A percentile compares a stretch with the other conserved stretches of the same genome.
phyloP scores from a whole-genome alignment of 2,113 vertebrate genomes.

The Himantopus leucocephalus region DNA sequence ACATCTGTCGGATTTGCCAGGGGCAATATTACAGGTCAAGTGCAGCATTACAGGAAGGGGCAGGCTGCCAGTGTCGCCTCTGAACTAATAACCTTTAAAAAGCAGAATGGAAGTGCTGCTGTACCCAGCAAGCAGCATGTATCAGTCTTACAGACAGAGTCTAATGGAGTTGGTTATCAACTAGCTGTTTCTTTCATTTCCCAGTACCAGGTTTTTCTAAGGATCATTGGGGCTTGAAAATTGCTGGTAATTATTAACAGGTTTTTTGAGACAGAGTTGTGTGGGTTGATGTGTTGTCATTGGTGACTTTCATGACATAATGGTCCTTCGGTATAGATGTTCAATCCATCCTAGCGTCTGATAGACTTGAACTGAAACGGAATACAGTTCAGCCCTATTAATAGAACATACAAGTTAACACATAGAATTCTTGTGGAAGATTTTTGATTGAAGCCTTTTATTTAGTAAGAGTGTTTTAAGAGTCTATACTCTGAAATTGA shows the following conservation, averaged over 20 bases:
- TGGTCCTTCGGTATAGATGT: not conserved
- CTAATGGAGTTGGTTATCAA: not conserved
- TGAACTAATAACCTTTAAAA: not conserved
- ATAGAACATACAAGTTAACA: not conserved
- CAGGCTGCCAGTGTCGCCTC: not conserved
- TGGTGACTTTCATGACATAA: not conserved
- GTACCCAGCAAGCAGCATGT: not conserved
- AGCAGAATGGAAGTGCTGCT: not conserved
- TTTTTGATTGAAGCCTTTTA: not conserved
- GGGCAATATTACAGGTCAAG: not conserved
- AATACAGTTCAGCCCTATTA: not conserved
- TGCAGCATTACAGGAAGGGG: not conserved
- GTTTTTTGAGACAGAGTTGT: not conserved
- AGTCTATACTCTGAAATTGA: not conserved
- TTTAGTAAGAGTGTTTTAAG: not conserved
- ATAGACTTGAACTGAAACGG: not conserved
- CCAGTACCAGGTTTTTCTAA: not conserved
- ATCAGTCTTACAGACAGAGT: not conserved
- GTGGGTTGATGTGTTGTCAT: not conserved
- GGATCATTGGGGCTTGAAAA: not conserved
- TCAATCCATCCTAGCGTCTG: not conserved
- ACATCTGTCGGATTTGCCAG: not conserved
- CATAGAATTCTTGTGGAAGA: not conserved
- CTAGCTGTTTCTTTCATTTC: not conserved
- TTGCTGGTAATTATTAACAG: not conserved